Evolutionary conservation across 2,888 invertebrate genomes (phyloP).

Genomic region (Eupithecia vulgata): DNA sequence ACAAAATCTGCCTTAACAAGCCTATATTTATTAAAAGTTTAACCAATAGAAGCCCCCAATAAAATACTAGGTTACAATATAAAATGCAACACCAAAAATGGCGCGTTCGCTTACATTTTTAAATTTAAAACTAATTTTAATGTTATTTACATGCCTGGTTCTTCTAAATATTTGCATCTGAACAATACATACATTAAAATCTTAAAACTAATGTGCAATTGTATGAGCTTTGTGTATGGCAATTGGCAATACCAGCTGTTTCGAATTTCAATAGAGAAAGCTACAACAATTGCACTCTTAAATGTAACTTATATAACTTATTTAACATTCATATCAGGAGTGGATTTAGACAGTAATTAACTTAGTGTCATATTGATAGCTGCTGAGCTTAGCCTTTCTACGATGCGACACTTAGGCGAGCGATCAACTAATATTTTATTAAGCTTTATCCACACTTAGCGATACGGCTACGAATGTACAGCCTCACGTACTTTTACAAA

Average conservation of each 20-base stretch:
- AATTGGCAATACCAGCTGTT: constrained; percentile 57
- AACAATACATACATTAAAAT: constrained; percentile 83
- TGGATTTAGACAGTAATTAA: constrained; percentile 81
- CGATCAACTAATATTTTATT: constrained; percentile 21
- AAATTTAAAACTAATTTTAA: constrained; percentile 53
- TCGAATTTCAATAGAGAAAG: constrained; percentile 46
- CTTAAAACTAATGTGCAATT: constrained; percentile 80
- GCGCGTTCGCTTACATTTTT: constrained; percentile 55
- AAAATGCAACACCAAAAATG: constrained; percentile 71
- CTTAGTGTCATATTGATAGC: constrained; percentile 58
- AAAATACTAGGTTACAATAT: constrained; percentile 61
- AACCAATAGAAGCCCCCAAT: constrained; percentile 56
- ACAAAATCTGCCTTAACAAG: constrained; percentile 14
- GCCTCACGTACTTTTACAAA: too few species aligned
- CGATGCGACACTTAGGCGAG: constrained; percentile 51
- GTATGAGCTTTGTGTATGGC: constrained; percentile 71
- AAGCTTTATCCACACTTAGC: constrained; percentile 11
- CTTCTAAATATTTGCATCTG: constrained; percentile 84
- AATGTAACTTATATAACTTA: constrained; percentile 70
- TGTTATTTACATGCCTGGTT: constrained; percentile 79
- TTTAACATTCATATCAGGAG: constrained; percentile 66
- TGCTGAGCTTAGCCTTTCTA: constrained; percentile 21
- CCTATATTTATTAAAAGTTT: constrained; percentile 26
- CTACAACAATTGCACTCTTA: constrained; percentile 81
- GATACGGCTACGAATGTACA: background rate